Base-by-base conservation (phyloP, 2,888 invertebrate species). In the Zootermopsis nevadensis region DNA sequence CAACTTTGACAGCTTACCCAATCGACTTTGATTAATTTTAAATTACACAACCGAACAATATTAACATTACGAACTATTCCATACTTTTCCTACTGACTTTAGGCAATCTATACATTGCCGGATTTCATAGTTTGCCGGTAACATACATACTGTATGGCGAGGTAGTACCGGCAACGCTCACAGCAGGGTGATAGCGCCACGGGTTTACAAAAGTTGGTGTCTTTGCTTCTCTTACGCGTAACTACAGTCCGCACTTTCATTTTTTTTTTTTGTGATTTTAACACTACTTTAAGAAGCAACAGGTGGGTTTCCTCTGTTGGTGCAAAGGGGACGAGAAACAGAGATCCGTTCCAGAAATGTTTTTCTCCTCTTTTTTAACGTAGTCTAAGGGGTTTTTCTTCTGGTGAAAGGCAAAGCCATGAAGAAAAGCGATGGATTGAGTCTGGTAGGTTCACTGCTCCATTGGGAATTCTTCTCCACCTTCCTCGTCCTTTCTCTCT, bases 401-500 rank as follows among this genome's bases (percentile, higher is more conserved):
- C 67, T 31, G 22, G 72, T 77, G 60, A 60, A 66, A 79, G 60
- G 66, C 55, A 79, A 79, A 79, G 66, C 79, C 66, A 66, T 66
- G 82, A 69, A 77, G 69, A 69, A 67, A 77, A 77, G 77, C 82
- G 82, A 82, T 82, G 48, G 67, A 82, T 82, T 82, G 82, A 79
- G 79, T 69, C 67, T 79, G 67, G 42, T 67, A 27, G 79, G 48
- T 69, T 69, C 82, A 69, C 79, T 48, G 77, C 82, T 67, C 82
- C 67, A 79, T 79, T 82, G 82, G 82, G 74, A 76, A 69, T 77
- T 48, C 79, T 31, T 48, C 53, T 48, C 6, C 77, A 0, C 30
- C 22, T n/a, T 60, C 33, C 60, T 79, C 8, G 6, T 3, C 66
- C 35, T 10, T 35, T 6, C 72, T 33, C 33, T 35, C 31, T 31